Base-by-base conservation (phyloP, 1,140 invertebrate genomes). In the Daktulosphaira vitifoliae region DNA sequence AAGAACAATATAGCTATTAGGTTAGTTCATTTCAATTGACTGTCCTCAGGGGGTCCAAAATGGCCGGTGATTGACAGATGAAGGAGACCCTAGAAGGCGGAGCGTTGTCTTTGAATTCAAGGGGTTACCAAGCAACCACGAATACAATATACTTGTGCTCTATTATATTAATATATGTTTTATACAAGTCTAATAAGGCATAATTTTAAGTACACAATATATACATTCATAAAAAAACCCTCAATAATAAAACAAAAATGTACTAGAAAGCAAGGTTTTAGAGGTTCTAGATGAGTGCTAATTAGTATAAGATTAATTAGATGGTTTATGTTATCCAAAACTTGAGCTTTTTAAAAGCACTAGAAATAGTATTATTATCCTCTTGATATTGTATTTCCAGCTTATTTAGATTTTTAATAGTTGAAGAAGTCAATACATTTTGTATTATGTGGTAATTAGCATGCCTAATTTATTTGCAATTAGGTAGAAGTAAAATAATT, bases 61-160 rank as follows among this genome's bases (percentile, higher is more conserved):
- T 62, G 56, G 56, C 56, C 56, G 56, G 56, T 62, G 56, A 62
- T 62, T 62, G 56, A 62, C 56, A 62, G 39, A 62, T 62, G 46
- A 62, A 62, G 56, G 42, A 62, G 37, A 62, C 44, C 56, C 56
- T 13, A 62, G 46, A 62, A 62, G 56, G 56, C 56, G 56, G 56
- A 62, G 56, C 56, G 23, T 62, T 62, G 56, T 62, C 54, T 44
- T 59, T 42, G 39, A 59, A 44, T 44, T 62, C 56, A 62, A 62
- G 56, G 56, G 56, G 56, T 62, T 62, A 62, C 56, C 20, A 62
- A 42, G 56, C 56, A 62, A 62, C 56, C 56, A 33, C 15, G 39
- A 48, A 48, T 42, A 62, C 25, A 62, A 62, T 62, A 48, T 62
- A 39, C 44, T 37, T 39, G 22, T 62, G 56, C 46, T 48, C 42